Evolutionary conservation across 2,113 vertebrate species (phyloP), one percentile per base, ranked within the genome.

Genomic region (Marmota flaviventris): DNA sequence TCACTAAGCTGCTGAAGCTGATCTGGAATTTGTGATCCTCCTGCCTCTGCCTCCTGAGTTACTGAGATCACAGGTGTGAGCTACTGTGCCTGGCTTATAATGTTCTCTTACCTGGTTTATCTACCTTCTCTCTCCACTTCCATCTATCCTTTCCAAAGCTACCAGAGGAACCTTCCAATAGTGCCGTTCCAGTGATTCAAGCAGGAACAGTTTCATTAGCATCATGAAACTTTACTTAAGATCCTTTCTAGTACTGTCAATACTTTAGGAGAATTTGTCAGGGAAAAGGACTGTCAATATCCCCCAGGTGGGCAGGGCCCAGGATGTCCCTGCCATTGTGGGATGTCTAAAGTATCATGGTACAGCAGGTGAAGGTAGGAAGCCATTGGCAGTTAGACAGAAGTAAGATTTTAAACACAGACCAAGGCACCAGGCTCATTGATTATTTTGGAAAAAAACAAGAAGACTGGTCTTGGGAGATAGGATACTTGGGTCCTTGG

Each of bases 211-310:
- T 81, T 89, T 65, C 22, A 72, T 82, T 72, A 86, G 42, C 75
- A 92, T 72, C 17, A 20, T 24, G 79, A 77, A 89, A 72, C 25
- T 77, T 89, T 81, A 81, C 37, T 76, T 89, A 89, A 83, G 53
- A 67, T 37, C 11, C 8, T 22, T 22, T 77, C 42, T 58, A 92
- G 29, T 42, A 76, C 22, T 67, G 42, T 67, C 86, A 92, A 73
- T 25, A n/a, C 27, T 56, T 37, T n/a, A 77, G 42, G n/a, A 93
- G n/a, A 32, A 67, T 51, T 34, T 56, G 39, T 11, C 42, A 67
- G 37, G 72, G 32, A 56, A 48, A 94, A 79, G 25, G 45, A 25
- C n/a, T 73, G 11, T 17, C 34, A 67, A 39, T 42, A 48, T 48
- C 16, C 37, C 65, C 82, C 77, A 91, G 17, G 65, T 51, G 16